phyloP scores from a whole-genome alignment of 2,113 vertebrate genomes.

The Vulpes ferrilata region DNA sequence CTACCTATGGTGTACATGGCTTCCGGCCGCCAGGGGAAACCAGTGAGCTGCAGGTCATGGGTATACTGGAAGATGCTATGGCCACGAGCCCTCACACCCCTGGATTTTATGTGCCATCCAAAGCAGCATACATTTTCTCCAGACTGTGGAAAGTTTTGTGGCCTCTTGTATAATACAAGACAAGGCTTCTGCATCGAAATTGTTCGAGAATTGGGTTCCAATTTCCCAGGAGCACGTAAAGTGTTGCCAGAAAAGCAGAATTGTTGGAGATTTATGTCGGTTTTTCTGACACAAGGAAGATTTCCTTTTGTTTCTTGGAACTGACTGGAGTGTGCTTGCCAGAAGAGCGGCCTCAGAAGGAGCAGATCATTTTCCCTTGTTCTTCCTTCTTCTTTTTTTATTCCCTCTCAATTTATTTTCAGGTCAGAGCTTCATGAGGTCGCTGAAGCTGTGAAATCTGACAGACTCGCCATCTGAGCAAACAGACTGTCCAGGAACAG shows the following conservation, averaged over 20 bases:
- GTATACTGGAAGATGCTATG: fast-evolving
- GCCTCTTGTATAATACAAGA: conserved; percentile 43
- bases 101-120: background rate
- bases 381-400: background rate
- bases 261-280: conserved; percentile 35
- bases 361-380: background rate
- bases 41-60: background rate
- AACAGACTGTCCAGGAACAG: conserved; percentile 46
- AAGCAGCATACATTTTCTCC: background rate
- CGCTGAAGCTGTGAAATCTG: conserved; percentile 55
- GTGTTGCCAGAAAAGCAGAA: background rate
- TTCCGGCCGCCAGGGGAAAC: background rate
- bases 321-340: background rate
- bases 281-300: conserved; percentile 39
- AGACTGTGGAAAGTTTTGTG: background rate
- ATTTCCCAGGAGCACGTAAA: conserved; percentile 16
- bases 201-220: background rate
- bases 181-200: background rate
- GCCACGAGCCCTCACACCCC: fast-evolving
- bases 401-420: conserved; percentile 59
- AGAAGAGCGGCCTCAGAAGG: background rate
- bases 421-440: conserved; percentile 71
- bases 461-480: conserved; percentile 63
- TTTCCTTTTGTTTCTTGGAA: conserved; percentile 54
- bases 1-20: fast-evolving